These are phyloP conservation scores for Goniozus legneri DNA, from an alignment of 1,140 invertebrate genomes.

Conservation along the genomic window DNA sequence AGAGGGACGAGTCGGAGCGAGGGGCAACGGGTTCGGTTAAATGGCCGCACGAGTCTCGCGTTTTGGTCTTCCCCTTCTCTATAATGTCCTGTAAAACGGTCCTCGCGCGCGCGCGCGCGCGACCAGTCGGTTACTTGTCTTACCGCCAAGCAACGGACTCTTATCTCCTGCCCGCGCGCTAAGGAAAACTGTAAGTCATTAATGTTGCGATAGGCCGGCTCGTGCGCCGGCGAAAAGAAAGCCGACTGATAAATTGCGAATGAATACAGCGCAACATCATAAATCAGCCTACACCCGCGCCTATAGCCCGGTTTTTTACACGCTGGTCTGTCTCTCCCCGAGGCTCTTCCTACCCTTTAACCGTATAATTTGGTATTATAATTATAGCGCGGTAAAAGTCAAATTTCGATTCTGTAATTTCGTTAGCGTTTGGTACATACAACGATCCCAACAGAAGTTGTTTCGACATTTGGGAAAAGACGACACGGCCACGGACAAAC, in stretches of 20 bases:
- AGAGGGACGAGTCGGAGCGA: slow-evolving; percentile 26
- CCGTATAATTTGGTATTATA: neutral
- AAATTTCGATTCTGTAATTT: too few relatives aligned
- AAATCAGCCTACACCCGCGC: slow-evolving; percentile 32
- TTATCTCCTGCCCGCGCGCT: slow-evolving; percentile 26
- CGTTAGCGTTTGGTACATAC: too few relatives aligned
- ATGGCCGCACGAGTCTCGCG: slow-evolving; percentile 29
- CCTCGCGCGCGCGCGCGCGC: slow-evolving; percentile 7
- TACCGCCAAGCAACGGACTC: slow-evolving; percentile 14
- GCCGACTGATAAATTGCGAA: slow-evolving; percentile 32
- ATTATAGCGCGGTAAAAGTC: neutral
- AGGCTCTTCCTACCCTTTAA: neutral
- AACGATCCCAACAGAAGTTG: too few relatives aligned
- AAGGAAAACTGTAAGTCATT: slow-evolving; percentile 32
- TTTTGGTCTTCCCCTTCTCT: slow-evolving; percentile 7
- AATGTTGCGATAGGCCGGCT: slow-evolving; percentile 20
- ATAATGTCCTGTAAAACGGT: slow-evolving; percentile 29
- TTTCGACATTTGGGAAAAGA: too few relatives aligned
- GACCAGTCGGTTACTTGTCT: too few relatives aligned
- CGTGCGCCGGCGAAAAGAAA: slow-evolving; percentile 28
- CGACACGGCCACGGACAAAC: too few relatives aligned
- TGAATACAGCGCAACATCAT: slow-evolving; percentile 24
- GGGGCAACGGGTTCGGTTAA: slow-evolving; percentile 33
- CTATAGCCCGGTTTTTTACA: too few relatives aligned
- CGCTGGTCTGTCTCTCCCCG: neutral